Conservation (phyloP, 2,888 invertebrate genomes). For the Chromoteleia sp. region DNA sequence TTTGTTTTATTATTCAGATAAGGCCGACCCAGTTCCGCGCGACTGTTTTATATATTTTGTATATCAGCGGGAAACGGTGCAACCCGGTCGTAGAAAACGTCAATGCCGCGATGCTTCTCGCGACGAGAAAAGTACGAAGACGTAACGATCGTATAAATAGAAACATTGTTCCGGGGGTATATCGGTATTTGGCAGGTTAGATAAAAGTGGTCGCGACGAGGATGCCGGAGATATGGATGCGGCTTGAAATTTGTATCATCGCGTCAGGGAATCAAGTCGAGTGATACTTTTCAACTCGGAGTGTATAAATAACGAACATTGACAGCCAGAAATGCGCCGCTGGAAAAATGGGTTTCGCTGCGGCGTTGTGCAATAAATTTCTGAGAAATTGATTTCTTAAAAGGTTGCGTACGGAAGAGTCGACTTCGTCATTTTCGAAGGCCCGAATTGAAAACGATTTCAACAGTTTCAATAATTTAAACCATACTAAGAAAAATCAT, state of each 20-base stretch:
- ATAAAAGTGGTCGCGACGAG: background rate
- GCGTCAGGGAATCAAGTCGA: slow-evolving; percentile 10
- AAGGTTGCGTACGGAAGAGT: too few species aligned
- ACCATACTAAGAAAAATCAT: too few species aligned
- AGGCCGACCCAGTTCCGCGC: slow-evolving; percentile 22
- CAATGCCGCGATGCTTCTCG: slow-evolving; percentile 30
- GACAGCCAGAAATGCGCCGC: slow-evolving; percentile 12
- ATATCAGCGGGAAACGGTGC: slow-evolving; percentile 1
- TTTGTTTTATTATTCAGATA: slow-evolving; percentile 36
- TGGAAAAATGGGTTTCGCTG: too few species aligned
- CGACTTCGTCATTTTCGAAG: too few species aligned
- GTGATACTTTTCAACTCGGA: slow-evolving; percentile 3
- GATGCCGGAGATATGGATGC: background rate
- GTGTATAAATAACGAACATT: slow-evolving; percentile 8
- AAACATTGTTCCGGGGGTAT: slow-evolving; percentile 19
- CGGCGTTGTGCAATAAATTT: too few species aligned
- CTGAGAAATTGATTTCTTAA: too few species aligned
- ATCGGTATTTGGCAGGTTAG: slow-evolving; percentile 12
- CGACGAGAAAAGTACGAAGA: slow-evolving; percentile 23
- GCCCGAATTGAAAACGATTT: too few species aligned
- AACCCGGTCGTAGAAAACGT: slow-evolving; percentile 26
- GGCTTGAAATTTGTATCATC: slow-evolving; percentile 11
- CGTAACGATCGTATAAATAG: slow-evolving; percentile 28
- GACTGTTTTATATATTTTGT: slow-evolving; percentile 19
- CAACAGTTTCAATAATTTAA: too few species aligned